phyloP scores from a whole-genome alignment of 2,797 vertebrate genomes.

The Gymnothorax javanicus region DNA sequence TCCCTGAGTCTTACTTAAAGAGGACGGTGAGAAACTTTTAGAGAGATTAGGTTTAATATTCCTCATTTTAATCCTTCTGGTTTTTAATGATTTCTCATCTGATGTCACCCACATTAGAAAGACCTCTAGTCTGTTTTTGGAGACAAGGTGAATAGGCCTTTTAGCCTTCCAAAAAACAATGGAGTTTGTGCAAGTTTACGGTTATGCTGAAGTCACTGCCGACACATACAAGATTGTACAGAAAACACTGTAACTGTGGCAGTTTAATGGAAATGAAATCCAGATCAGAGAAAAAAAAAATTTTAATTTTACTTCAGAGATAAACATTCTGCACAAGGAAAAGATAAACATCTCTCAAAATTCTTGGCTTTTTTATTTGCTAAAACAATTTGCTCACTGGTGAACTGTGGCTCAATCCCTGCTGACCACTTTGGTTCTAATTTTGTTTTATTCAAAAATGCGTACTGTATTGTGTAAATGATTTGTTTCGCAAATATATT shows the following conservation, averaged over 20 bases:
- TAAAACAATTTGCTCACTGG: too few species aligned
- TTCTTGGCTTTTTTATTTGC: too few species aligned
- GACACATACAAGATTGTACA: background rate
- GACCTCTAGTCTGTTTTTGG: background rate
- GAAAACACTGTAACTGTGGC: background rate
- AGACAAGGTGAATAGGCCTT: background rate
- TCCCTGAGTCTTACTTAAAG: slow-evolving; percentile 35
- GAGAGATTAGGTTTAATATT: background rate
- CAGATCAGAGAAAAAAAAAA: background rate
- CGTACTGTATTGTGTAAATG: too few species aligned
- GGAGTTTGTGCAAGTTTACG: background rate
- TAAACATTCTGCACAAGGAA: too few species aligned
- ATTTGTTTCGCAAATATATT: background rate
- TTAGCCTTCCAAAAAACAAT: background rate
- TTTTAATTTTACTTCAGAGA: too few species aligned
- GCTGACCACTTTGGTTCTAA: too few species aligned
- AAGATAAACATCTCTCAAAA: too few species aligned
- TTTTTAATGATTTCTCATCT: background rate
- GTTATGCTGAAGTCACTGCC: background rate
- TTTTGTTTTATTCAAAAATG: too few species aligned
- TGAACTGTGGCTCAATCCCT: too few species aligned
- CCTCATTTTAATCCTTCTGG: background rate
- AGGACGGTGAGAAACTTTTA: slow-evolving; percentile 14
- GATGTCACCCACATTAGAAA: background rate
- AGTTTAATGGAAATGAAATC: background rate